Percentiles rank a stretch among this genome's conserved stretches.
phyloP scores from a whole-genome alignment of 2,888 invertebrate species.

The Celastrina argiolus region DNA sequence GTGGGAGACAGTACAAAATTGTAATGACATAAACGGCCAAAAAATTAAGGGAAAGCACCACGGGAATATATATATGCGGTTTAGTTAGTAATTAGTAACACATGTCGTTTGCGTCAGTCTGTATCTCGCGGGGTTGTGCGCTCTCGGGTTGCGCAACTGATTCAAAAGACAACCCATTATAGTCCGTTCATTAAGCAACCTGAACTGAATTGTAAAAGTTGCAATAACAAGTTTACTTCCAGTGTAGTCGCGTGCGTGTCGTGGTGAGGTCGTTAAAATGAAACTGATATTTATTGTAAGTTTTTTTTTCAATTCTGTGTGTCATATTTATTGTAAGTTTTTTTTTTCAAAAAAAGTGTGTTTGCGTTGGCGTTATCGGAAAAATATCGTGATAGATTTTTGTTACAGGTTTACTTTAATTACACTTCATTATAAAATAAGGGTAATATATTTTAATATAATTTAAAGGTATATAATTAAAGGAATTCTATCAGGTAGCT shows the following conservation, averaged over 20 bases:
- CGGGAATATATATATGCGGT: too few species aligned
- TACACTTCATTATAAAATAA: too few species aligned
- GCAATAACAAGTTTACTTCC: slow-evolving; percentile 43
- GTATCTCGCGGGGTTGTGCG: neutral
- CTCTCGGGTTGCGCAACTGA: neutral
- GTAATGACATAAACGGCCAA: too few species aligned
- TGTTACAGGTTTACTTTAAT: too few species aligned
- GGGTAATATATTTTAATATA: too few species aligned
- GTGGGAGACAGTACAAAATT: too few species aligned
- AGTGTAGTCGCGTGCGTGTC: slow-evolving; percentile 19
- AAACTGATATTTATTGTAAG: slow-evolving; percentile 46
- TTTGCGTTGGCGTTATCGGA: too few species aligned
- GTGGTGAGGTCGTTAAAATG: slow-evolving; percentile 37
- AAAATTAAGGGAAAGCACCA: too few species aligned
- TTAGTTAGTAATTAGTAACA: neutral
- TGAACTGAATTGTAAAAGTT: slow-evolving; percentile 65
- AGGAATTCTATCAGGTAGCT: too few species aligned
- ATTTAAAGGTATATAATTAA: too few species aligned
- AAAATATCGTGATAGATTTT: too few species aligned
- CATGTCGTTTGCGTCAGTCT: neutral
- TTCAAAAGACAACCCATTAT: slow-evolving; percentile 25
- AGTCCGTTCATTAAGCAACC: slow-evolving; percentile 40
- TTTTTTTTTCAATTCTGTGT: slow-evolving; percentile 30
- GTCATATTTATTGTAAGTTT: slow-evolving; percentile 48
- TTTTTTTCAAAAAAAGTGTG: neutral